Conservation (phyloP, 2,797 vertebrate genomes). For the Dicrostonyx torquatus region DNA sequence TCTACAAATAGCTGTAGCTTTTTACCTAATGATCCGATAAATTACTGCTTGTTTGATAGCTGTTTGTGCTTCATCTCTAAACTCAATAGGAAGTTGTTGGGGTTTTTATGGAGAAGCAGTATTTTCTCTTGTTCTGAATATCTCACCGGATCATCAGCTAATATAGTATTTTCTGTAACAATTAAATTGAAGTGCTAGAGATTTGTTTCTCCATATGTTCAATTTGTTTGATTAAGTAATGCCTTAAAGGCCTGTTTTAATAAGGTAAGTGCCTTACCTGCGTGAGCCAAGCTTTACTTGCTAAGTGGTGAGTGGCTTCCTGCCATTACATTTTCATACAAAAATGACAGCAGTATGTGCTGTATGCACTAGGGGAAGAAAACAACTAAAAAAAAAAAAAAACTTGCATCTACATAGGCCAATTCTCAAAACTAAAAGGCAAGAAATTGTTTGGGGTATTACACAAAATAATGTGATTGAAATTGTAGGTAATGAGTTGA, state of each 20-base stretch:
- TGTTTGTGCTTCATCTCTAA: constrained; percentile 73
- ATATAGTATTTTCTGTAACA: constrained; percentile 81
- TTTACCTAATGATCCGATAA: constrained; percentile 84
- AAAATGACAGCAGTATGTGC: constrained; percentile 24
- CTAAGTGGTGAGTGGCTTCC: constrained; percentile 75
- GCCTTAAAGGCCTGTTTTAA: constrained; percentile 84
- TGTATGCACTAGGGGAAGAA: constrained; percentile 44
- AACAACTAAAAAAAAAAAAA: background rate
- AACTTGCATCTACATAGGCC: background rate
- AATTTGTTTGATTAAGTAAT: constrained; percentile 84
- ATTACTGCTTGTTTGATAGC: constrained; percentile 79
- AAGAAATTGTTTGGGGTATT: constrained; percentile 1
- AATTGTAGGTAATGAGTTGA: background rate
- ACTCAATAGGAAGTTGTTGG: constrained; percentile 79
- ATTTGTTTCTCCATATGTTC: constrained; percentile 83
- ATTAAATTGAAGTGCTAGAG: constrained; percentile 83
- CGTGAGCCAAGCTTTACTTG: constrained; percentile 68
- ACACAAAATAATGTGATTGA: background rate
- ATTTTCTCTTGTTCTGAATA: constrained; percentile 84
- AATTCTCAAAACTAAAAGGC: constrained; percentile 15
- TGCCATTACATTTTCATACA: constrained; percentile 61
- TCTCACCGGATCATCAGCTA: constrained; percentile 83
- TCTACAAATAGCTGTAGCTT: constrained; percentile 79
- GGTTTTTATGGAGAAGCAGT: constrained; percentile 81
- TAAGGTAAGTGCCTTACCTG: constrained; percentile 84